Evolutionary conservation across 2,888 invertebrate genomes (phyloP).

Genomic region (Lucinisca nassula): DNA sequence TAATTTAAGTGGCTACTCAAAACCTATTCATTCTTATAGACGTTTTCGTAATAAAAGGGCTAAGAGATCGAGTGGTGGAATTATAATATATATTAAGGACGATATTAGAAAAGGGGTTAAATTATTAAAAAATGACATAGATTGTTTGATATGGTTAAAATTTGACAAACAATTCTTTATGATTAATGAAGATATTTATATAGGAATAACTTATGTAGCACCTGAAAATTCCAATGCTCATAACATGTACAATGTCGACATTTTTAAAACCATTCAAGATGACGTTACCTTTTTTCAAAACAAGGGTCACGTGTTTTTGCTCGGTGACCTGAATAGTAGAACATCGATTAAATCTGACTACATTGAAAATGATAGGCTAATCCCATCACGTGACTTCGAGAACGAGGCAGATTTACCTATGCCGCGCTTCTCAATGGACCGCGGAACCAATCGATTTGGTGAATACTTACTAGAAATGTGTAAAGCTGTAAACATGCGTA

Average conservation of each 20-base stretch:
- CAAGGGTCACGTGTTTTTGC: constrained; percentile 5
- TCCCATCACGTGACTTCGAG: background rate
- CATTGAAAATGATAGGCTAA: background rate
- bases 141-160: background rate
- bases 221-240: background rate
- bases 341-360: constrained; percentile 1
- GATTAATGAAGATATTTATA: background rate
- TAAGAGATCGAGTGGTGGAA: background rate
- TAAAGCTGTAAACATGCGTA: constrained; percentile 15
- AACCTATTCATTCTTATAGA: constrained; percentile 20
- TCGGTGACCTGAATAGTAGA: constrained; percentile 22
- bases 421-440: background rate
- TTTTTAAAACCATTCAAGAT: constrained; percentile 2
- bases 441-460: constrained; percentile 21
- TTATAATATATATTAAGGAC: background rate
- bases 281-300: background rate
- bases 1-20: background rate
- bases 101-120: background rate
- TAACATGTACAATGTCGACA: constrained; percentile 1
- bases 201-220: background rate
- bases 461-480: constrained; percentile 19
- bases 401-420: background rate
- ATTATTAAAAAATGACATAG: background rate
- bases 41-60: background rate
- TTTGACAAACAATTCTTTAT: background rate